phyloP scores from a whole-genome alignment of 2,888 invertebrate species.

The Dilophus febrilis region DNA sequence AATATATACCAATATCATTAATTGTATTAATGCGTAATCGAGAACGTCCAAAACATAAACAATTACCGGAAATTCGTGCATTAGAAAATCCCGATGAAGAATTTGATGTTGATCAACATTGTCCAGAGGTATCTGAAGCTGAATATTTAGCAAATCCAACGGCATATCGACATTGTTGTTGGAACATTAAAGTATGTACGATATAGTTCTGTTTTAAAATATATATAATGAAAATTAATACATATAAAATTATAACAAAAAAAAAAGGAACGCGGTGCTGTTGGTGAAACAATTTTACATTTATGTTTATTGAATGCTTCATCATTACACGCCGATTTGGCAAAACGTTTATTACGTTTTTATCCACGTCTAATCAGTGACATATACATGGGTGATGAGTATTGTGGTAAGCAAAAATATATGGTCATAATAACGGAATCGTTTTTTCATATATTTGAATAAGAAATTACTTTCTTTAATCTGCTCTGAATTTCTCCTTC shows the following conservation, averaged over 20 bases:
- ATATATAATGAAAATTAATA: too few species aligned
- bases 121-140: slow-evolving; percentile 43
- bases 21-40: slow-evolving; percentile 75
- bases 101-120: slow-evolving; percentile 64
- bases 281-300: slow-evolving; percentile 90
- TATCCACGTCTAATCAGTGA: slow-evolving; percentile 95
- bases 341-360: slow-evolving; percentile 74
- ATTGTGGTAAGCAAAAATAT: slow-evolving; percentile 60
- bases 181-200: slow-evolving; percentile 66
- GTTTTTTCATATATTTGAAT: too few species aligned
- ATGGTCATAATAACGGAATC: too few species aligned
- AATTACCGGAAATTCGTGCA: slow-evolving; percentile 55
- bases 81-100: slow-evolving; percentile 77
- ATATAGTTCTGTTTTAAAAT: too few species aligned
- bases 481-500: too few species aligned
- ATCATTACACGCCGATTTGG: slow-evolving; percentile 80
- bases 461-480: too few species aligned
- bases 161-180: slow-evolving; percentile 71
- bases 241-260: too few species aligned
- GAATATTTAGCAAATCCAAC: slow-evolving; percentile 47
- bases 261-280: slow-evolving; percentile 73
- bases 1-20: slow-evolving; percentile 77
- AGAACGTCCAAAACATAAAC: slow-evolving; percentile 63
- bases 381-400: slow-evolving; percentile 90
- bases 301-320: slow-evolving; percentile 84